phyloP scores from a whole-genome alignment of 2,888 invertebrate genomes.

The Adineta ricciae region DNA sequence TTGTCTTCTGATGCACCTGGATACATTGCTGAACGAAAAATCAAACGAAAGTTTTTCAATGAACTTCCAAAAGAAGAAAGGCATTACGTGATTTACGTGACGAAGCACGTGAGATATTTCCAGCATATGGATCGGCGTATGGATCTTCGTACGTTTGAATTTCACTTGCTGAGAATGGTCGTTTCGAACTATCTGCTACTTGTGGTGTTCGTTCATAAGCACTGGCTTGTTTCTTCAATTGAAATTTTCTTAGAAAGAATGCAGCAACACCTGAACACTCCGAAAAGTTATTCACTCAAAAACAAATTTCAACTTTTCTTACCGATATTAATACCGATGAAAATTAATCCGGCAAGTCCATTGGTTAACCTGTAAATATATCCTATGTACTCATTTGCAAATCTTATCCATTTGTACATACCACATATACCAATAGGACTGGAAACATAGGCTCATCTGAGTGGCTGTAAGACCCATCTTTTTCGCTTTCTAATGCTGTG shows the following conservation, averaged over 20 bases:
- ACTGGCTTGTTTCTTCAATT: background rate
- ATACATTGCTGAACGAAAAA: background rate
- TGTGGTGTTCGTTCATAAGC: background rate
- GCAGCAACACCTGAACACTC: background rate
- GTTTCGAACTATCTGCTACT: background rate
- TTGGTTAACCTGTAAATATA: background rate
- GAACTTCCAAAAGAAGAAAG: too few relatives aligned
- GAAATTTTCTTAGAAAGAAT: background rate
- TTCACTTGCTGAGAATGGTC: background rate
- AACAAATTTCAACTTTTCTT: too few relatives aligned
- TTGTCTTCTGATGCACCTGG: background rate
- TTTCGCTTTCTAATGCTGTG: background rate
- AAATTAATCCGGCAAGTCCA: background rate
- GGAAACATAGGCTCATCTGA: background rate
- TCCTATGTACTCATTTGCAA: background rate
- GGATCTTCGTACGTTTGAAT: background rate
- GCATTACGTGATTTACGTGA: background rate
- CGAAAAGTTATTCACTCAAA: too few relatives aligned
- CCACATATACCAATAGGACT: background rate
- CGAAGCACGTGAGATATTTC: background rate
- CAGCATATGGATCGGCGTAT: background rate
- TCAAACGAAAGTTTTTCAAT: too few relatives aligned
- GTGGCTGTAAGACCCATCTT: background rate
- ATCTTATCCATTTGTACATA: background rate
- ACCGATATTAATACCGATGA: background rate